phyloP scores from a whole-genome alignment of 2,888 invertebrate species.

The Chrysolina americana region DNA sequence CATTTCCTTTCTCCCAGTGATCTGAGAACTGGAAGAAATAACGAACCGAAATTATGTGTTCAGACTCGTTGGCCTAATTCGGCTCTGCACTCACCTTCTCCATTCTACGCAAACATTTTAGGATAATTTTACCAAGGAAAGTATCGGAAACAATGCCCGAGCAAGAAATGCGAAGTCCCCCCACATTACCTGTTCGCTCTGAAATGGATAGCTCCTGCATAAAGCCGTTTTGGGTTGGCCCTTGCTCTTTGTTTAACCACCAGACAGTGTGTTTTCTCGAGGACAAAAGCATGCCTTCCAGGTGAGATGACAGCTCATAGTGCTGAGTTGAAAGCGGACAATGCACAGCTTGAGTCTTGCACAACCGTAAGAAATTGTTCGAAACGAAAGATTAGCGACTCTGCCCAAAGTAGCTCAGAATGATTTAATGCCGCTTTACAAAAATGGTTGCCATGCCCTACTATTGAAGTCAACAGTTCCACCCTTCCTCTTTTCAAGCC shows the following conservation, averaged over 20 bases:
- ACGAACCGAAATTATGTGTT: too few relatives aligned
- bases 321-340: constrained; percentile 46
- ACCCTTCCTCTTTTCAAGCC: too few relatives aligned
- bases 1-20: too few relatives aligned
- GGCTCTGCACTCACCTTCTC: constrained; percentile 41
- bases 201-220: constrained; percentile 53
- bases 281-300: constrained; percentile 50
- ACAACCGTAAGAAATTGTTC: constrained; percentile 19
- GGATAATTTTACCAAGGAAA: constrained; percentile 56
- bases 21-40: too few relatives aligned
- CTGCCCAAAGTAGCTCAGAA: not conserved
- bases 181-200: constrained; percentile 52
- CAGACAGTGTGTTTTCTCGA: constrained; percentile 52
- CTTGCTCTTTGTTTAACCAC: constrained; percentile 56
- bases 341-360: not conserved
- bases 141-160: constrained; percentile 57
- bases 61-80: not conserved
- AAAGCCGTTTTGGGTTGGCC: constrained; percentile 51
- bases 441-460: not conserved
- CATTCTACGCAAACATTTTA: constrained; percentile 54
- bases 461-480: too few relatives aligned
- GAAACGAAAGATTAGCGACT: not conserved
- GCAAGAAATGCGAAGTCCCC: constrained; percentile 53
- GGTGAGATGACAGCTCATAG: constrained; percentile 45
- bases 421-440: not conserved